phyloP scores from a whole-genome alignment of 1,140 invertebrate species.

The Pantala flavescens region DNA sequence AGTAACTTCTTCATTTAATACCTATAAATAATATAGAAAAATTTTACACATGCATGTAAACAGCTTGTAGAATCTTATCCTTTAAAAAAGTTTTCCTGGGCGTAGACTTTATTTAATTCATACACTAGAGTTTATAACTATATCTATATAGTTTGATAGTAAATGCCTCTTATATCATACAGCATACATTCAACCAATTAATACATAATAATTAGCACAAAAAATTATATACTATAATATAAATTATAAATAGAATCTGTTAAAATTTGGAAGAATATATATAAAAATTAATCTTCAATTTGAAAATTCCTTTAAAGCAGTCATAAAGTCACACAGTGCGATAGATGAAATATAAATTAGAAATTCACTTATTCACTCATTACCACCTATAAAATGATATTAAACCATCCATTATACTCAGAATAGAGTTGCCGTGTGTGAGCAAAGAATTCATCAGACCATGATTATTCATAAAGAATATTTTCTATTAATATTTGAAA shows the following conservation, averaged over 20 bases:
- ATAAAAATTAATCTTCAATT: too few species aligned
- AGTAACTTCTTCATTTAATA: constrained; percentile 11
- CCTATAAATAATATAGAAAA: background rate
- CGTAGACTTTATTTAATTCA: background rate
- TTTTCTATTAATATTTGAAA: background rate
- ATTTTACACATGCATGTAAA: background rate
- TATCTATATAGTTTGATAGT: background rate
- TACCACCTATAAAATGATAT: too few species aligned
- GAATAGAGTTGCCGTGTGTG: background rate
- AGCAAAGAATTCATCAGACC: background rate
- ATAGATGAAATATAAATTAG: background rate
- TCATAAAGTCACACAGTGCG: background rate
- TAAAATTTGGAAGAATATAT: too few species aligned
- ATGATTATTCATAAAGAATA: background rate
- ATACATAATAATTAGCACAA: background rate
- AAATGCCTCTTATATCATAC: background rate
- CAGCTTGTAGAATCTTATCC: background rate
- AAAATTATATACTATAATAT: too few species aligned
- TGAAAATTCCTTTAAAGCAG: background rate
- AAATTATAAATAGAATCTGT: too few species aligned
- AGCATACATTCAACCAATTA: background rate
- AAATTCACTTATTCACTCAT: too few species aligned
- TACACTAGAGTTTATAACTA: background rate
- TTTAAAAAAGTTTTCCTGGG: background rate
- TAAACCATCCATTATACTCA: too few species aligned